phyloP scores from a whole-genome alignment of 2,797 vertebrate species.

The Eremophila alpestris region DNA sequence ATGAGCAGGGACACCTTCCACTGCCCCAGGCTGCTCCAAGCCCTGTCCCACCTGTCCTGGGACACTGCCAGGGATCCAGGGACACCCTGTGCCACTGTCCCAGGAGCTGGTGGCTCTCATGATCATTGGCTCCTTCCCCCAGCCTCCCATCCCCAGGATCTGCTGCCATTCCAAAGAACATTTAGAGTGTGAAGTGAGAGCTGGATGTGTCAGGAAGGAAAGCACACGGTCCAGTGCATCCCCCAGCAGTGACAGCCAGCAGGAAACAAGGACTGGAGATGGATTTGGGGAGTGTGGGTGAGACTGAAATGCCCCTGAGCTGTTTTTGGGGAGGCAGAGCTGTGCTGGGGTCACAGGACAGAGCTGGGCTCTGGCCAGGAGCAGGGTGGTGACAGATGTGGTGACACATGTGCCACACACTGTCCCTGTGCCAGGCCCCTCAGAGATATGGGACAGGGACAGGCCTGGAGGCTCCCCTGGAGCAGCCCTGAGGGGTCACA shows the following conservation, averaged over 20 bases:
- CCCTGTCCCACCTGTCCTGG: accelerated
- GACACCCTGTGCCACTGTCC: background rate
- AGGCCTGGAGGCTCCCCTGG: background rate
- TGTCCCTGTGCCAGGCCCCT: background rate
- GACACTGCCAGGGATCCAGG: background rate
- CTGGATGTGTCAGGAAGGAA: accelerated
- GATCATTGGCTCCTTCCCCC: background rate
- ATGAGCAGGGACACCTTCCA: background rate
- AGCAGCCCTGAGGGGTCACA: background rate
- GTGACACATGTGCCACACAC: background rate
- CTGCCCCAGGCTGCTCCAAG: background rate
- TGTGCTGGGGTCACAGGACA: background rate
- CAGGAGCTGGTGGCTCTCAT: accelerated
- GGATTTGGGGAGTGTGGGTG: background rate
- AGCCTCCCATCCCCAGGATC: background rate
- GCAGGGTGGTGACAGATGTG: too few relatives aligned
- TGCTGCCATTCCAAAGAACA: background rate
- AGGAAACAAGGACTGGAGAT: background rate
- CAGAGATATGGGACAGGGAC: background rate
- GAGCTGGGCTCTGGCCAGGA: background rate
- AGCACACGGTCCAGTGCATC: accelerated
- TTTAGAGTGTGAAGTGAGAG: background rate
- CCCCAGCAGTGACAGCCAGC: background rate
- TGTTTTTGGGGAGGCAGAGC: background rate
- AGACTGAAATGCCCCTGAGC: background rate